phyloP scores from a whole-genome alignment of 2,797 vertebrate species.

The Myripristis jacobus region DNA sequence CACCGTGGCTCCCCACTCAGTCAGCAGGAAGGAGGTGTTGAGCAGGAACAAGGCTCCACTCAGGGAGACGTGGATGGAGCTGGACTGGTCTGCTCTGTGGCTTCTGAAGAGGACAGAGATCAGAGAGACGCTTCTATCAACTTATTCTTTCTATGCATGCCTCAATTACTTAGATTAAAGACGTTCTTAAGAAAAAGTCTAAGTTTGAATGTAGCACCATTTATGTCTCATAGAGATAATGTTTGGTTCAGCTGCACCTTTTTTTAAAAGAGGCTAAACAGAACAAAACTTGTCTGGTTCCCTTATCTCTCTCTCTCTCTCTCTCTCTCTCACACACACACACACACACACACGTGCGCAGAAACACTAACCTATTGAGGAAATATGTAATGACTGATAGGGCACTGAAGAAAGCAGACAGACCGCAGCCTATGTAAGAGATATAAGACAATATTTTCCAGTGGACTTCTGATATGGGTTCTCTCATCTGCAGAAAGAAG shows the following conservation, averaged over 20 bases:
- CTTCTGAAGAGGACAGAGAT: slow-evolving; percentile 63
- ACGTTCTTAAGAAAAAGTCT: too few species aligned
- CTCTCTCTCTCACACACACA: neutral
- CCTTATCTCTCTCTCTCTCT: too few species aligned
- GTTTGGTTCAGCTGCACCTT: too few species aligned
- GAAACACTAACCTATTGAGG: slow-evolving; percentile 59
- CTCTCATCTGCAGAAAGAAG: slow-evolving; percentile 52
- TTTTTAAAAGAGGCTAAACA: too few species aligned
- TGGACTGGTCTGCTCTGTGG: slow-evolving; percentile 50
- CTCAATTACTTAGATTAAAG: too few species aligned
- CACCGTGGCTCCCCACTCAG: slow-evolving; percentile 43
- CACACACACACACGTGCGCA: neutral
- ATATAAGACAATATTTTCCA: slow-evolving; percentile 78
- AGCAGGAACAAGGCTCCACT: slow-evolving; percentile 82
- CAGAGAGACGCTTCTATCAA: too few species aligned
- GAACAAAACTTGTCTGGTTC: too few species aligned
- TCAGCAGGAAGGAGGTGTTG: slow-evolving; percentile 83
- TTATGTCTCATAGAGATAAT: too few species aligned
- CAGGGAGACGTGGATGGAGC: slow-evolving; percentile 83
- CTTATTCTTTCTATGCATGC: too few species aligned
- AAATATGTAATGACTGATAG: slow-evolving; percentile 64
- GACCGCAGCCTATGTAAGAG: slow-evolving; percentile 77
- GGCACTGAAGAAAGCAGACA: slow-evolving; percentile 77
- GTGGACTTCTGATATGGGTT: slow-evolving; percentile 25
- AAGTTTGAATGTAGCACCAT: too few species aligned